Evolutionary conservation across 2,113 vertebrate species (phyloP).

Genomic region (Ahaetulla prasina): DNA sequence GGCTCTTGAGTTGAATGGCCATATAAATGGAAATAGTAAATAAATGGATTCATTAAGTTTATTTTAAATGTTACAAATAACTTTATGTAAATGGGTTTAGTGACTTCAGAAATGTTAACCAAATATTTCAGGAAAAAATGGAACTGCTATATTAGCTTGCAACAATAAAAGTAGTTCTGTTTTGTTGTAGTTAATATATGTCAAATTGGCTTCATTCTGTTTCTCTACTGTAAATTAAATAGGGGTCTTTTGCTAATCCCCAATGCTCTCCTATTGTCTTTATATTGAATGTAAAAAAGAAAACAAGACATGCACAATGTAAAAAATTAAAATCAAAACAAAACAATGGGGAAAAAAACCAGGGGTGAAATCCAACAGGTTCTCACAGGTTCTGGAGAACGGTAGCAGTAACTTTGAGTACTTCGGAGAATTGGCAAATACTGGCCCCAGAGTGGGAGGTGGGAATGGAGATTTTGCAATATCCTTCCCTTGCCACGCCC

Average conservation of each 20-base stretch:
- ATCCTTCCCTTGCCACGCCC: too few species aligned
- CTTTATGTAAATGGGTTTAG: background rate
- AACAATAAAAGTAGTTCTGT: too few species aligned
- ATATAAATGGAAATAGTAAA: background rate
- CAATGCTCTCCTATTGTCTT: background rate
- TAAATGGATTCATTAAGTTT: constrained; percentile 2
- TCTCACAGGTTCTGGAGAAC: too few species aligned
- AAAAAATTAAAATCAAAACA: background rate
- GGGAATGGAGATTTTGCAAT: too few species aligned
- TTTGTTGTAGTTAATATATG: background rate
- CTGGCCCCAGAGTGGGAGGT: too few species aligned
- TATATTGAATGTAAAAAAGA: background rate
- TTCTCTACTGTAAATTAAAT: background rate
- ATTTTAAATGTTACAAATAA: background rate
- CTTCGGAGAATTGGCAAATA: too few species aligned
- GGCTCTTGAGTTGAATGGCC: background rate
- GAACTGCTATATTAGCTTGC: background rate
- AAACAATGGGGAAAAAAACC: background rate
- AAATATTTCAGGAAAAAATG: background rate
- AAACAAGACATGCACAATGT: background rate
- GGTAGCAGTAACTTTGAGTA: too few species aligned
- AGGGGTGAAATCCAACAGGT: too few species aligned
- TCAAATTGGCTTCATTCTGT: background rate
- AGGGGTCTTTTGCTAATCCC: constrained; percentile 21
- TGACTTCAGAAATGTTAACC: background rate